These are phyloP conservation scores for Dugesia japonica DNA, from an alignment of 2,888 invertebrate genomes.

Conservation along the genomic window DNA sequence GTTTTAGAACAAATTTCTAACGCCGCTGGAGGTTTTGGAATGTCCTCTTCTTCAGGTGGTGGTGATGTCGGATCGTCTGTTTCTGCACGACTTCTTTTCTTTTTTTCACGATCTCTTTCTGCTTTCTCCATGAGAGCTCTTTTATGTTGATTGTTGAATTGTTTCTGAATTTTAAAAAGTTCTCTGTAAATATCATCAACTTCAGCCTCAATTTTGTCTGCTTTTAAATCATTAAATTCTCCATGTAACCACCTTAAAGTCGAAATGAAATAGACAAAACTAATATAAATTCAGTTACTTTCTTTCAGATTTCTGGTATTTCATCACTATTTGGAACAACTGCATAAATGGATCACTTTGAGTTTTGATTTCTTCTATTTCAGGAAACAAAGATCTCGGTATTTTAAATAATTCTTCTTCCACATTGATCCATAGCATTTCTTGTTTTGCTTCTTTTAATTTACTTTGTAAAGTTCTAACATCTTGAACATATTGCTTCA, in stretches of 20 bases:
- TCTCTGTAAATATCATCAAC: slow-evolving; percentile 63
- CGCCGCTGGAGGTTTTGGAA: slow-evolving; percentile 51
- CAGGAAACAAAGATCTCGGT: slow-evolving; percentile 56
- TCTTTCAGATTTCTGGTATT: slow-evolving; percentile 65
- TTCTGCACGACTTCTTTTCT: slow-evolving; percentile 58
- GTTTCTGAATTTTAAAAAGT: slow-evolving; percentile 63
- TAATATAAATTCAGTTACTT: slow-evolving; percentile 44
- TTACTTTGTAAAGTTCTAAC: slow-evolving; percentile 62
- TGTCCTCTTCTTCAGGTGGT: slow-evolving; percentile 47
- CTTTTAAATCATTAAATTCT: slow-evolving; percentile 68
- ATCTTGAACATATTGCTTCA: slow-evolving; percentile 61
- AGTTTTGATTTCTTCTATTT: slow-evolving; percentile 59
- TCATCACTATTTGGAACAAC: slow-evolving; percentile 53
- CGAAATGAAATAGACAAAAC: not conserved
- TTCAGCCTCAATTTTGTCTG: slow-evolving; percentile 61
- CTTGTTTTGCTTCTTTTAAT: slow-evolving; percentile 60
- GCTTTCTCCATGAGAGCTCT: slow-evolving; percentile 39
- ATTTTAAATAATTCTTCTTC: slow-evolving; percentile 38
- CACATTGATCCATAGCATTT: slow-evolving; percentile 69
- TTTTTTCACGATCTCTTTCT: slow-evolving; percentile 43
- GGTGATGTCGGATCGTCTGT: slow-evolving; percentile 40
- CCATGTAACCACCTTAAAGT: slow-evolving; percentile 68
- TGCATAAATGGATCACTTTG: slow-evolving; percentile 54
- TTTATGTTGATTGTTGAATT: slow-evolving; percentile 46
- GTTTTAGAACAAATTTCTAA: slow-evolving; percentile 42